A percentile compares a stretch with the other conserved stretches of the same genome.
Evolutionary conservation across 2,797 vertebrate species (phyloP).

Genomic region (Discoglossus pictus): DNA sequence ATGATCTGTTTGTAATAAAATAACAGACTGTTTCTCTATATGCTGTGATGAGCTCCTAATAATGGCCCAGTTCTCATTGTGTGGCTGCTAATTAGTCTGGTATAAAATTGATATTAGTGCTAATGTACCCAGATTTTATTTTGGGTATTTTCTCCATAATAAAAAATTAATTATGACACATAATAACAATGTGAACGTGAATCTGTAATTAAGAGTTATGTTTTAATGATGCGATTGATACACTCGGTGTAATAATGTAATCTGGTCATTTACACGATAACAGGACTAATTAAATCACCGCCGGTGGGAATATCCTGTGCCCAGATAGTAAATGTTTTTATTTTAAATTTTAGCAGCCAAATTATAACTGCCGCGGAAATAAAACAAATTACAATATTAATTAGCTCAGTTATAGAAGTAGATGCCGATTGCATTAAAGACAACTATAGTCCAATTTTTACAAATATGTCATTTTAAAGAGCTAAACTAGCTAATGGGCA

Average conservation of each 20-base stretch:
- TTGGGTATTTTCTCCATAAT: neutral
- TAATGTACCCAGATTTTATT: neutral
- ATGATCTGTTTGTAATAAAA: neutral
- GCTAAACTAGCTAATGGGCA: too few relatives aligned
- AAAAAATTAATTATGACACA: neutral
- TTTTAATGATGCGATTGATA: conserved; percentile 41
- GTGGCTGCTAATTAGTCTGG: neutral
- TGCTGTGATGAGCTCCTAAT: neutral
- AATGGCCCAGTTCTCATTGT: neutral
- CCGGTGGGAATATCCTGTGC: conserved; percentile 41
- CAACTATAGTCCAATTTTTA: too few relatives aligned
- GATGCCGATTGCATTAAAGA: too few relatives aligned
- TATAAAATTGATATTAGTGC: neutral
- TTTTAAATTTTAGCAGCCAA: conserved; percentile 9
- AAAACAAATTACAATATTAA: conserved; percentile 26
- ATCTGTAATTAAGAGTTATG: conserved; percentile 10
- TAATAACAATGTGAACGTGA: neutral
- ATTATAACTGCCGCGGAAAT: neutral
- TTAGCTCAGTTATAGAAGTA: conserved; percentile 48
- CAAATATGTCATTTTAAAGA: too few relatives aligned
- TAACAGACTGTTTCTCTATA: conserved; percentile 6
- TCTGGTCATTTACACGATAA: conserved; percentile 50
- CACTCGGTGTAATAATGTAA: conserved; percentile 34
- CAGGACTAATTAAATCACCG: conserved; percentile 55
- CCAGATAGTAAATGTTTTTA: conserved; percentile 7